A percentile compares a stretch with the other conserved stretches of the same genome.
These are phyloP conservation scores for Caenorhabditis sinica DNA, from an alignment of 2,888 invertebrate genomes.

Conservation along the genomic window DNA sequence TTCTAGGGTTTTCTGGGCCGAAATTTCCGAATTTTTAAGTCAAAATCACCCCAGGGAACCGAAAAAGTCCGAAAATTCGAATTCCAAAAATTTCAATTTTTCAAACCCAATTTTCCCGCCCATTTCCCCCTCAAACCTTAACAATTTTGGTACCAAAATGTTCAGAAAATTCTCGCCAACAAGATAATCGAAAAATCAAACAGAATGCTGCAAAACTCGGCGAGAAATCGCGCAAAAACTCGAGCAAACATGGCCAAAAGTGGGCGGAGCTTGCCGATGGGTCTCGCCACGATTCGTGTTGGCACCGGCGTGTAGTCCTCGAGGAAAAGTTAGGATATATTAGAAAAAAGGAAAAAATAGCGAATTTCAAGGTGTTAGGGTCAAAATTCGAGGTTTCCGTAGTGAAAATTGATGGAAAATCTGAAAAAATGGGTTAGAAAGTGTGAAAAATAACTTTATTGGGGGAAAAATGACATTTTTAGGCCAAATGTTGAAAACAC, in stretches of 20 bases:
- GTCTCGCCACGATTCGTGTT: constrained; percentile 43
- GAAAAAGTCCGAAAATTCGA: background rate
- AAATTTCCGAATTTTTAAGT: no score
- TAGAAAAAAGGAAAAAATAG: background rate
- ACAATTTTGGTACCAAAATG: background rate
- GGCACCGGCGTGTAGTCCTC: constrained; percentile 22
- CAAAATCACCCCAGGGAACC: background rate
- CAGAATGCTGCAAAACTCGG: background rate
- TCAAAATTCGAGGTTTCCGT: background rate
- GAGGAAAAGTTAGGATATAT: constrained; percentile 7
- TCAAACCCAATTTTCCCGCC: background rate
- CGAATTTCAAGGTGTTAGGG: background rate
- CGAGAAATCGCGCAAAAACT: background rate
- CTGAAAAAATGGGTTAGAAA: background rate
- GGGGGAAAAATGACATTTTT: background rate
- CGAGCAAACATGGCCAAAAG: background rate
- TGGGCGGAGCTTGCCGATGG: background rate
- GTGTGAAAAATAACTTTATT: background rate
- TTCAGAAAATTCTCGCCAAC: background rate
- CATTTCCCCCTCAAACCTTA: background rate
- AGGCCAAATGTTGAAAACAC: background rate
- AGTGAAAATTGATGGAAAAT: background rate
- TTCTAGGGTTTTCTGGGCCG: background rate
- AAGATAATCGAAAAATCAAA: background rate
- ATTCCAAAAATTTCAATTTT: background rate